Conservation (phyloP, 2,888 invertebrate species). For the Ptilodon capucinus region DNA sequence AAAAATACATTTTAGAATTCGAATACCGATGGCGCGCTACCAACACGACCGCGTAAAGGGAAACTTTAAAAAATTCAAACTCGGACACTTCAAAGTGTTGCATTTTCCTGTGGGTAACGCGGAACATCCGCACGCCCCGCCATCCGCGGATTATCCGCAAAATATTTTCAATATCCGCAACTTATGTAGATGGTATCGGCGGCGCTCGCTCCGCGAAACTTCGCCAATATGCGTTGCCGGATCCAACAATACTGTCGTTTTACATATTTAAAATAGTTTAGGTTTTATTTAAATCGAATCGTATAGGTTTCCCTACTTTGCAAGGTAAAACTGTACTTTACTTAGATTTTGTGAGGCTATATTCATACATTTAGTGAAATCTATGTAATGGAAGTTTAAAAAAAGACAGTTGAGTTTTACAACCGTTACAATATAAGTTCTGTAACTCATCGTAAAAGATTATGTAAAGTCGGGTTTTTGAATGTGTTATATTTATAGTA, state of each 20-base stretch:
- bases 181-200: slow-evolving; percentile 42
- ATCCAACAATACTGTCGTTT: slow-evolving; percentile 33
- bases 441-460: too few species aligned
- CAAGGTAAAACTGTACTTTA: too few species aligned
- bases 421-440: too few species aligned
- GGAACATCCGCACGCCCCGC: slow-evolving; percentile 16
- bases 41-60: slow-evolving; percentile 1
- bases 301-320: background rate
- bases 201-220: slow-evolving; percentile 26
- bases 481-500: too few species aligned
- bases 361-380: too few species aligned
- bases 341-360: too few species aligned
- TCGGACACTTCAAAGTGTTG: slow-evolving; percentile 20
- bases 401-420: too few species aligned
- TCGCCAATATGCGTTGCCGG: slow-evolving; percentile 31
- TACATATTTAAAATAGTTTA: slow-evolving; percentile 23
- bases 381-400: too few species aligned
- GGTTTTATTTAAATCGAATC: background rate
- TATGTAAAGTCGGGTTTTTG: too few species aligned
- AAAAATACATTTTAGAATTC: slow-evolving; percentile 14
- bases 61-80: slow-evolving; percentile 27
- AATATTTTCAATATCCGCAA: slow-evolving; percentile 68
- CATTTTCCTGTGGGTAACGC: slow-evolving; percentile 22
- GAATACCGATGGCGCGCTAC: slow-evolving; percentile 2
- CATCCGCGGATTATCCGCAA: slow-evolving; percentile 50